Evolutionary conservation across 2,888 invertebrate species (phyloP).

Genomic region (Meghimatium bilineatum): DNA sequence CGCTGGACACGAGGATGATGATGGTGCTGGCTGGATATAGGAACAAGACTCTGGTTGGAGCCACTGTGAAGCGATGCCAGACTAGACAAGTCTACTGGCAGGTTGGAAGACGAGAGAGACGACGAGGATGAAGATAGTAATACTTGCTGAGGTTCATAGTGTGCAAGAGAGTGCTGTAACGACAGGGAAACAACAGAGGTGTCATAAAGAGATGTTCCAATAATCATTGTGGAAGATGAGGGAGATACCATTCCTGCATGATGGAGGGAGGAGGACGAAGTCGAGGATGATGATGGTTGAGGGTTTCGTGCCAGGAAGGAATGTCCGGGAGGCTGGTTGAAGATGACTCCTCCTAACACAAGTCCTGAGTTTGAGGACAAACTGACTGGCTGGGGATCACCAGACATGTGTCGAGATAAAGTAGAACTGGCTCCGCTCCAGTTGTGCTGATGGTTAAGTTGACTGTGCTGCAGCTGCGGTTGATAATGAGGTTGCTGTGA

Average conservation of each 20-base stretch:
- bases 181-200: constrained; percentile 27
- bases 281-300: constrained; percentile 46
- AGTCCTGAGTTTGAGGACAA: constrained; percentile 28
- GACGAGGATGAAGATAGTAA: constrained; percentile 47
- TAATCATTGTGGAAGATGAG: constrained; percentile 25
- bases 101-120: constrained; percentile 37
- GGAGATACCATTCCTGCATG: constrained; percentile 31
- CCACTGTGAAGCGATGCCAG: constrained; percentile 26
- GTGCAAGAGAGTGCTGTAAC: constrained; percentile 5
- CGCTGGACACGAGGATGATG: constrained; percentile 31
- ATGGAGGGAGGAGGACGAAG: constrained; percentile 50
- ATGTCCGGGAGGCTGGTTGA: constrained; percentile 39
- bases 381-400: constrained; percentile 20
- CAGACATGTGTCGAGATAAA: constrained; percentile 15
- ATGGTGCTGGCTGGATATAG: constrained; percentile 21
- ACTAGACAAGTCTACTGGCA: constrained; percentile 49
- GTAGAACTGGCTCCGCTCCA: constrained; percentile 20
- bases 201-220: constrained; percentile 41
- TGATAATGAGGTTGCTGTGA: constrained; percentile 52
- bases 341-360: constrained; percentile 37
- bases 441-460: constrained; percentile 55
- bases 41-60: constrained; percentile 9
- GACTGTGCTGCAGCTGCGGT: constrained; percentile 62
- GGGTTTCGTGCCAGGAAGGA: constrained; percentile 38
- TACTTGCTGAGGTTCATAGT: constrained; percentile 42